Base-by-base conservation (phyloP, 2,888 invertebrate species). In the Caenorhabditis sinica region DNA sequence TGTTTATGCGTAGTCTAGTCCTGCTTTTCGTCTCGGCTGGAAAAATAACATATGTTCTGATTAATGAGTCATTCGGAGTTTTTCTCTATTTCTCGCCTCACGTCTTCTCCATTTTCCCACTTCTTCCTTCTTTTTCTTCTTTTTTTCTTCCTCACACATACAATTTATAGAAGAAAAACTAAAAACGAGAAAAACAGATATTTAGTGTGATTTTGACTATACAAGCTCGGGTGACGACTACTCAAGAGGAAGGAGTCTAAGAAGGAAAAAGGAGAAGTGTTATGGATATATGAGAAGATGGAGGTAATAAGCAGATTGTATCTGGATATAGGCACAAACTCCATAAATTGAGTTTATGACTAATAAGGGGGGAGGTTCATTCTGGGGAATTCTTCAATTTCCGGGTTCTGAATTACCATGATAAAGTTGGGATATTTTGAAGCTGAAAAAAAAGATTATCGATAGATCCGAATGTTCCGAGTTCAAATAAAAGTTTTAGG, bases 1-100 rank as follows among this genome's bases (percentile, higher is more conserved):
- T 53, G 69, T 69, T 69, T 56, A 56, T 56, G 69, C 69, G 56
- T 68, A 53, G 51, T 56, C 69, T 56, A 56, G 69, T 56, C 69
- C 23, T 56, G 40, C 51, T 68, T 68, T 66, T 43, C 53, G 68
- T 68, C 68, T 56, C 56, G n/a, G 49, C 49, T 49, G 51, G 40
- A 69, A 69, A 69, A 69, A 69, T 69, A 66, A 75, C 65, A 76
- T 76, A 76, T 76, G 76, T 76, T 61, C 65, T 66, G 68, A 76
- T 68, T 76, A 68, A 76, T 76, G 76, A 76, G 60, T 76, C 76
- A 76, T 36, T 58, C 60, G 33, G 23, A 53, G 51, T 20, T 68
- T 68, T 68, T 36, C 20, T 75, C 33, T 49, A 23, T 53, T 45
- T 53, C 65, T 51, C 43, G 30, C 51, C 51, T 49, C 51, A 36